These are phyloP conservation scores for Ariolimax columbianus DNA, from an alignment of 2,888 invertebrate genomes.

Conservation along the genomic window DNA sequence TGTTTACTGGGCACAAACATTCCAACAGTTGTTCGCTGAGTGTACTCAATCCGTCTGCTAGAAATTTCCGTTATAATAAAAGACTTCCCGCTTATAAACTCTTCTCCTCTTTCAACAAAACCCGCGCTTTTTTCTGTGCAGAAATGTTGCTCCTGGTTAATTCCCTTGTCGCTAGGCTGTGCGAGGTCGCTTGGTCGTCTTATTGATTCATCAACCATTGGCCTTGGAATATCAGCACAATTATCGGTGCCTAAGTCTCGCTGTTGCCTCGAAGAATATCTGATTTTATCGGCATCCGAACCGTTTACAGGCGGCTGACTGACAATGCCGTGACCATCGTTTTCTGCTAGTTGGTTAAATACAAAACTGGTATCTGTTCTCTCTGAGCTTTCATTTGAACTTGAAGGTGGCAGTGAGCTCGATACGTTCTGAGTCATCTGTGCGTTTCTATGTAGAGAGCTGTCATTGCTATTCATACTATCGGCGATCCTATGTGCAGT, in stretches of 20 bases:
- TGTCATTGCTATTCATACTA: neutral
- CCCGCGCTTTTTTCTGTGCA: neutral
- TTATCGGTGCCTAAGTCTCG: neutral
- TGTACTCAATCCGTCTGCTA: neutral
- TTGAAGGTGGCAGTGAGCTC: neutral
- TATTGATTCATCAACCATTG: slow-evolving; percentile 16
- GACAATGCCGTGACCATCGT: neutral
- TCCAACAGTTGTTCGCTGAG: slow-evolving; percentile 1
- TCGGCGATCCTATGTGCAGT: neutral
- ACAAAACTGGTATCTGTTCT: no score
- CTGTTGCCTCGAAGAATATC: neutral
- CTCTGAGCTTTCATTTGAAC: neutral
- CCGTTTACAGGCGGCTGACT: neutral
- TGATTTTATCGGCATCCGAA: neutral
- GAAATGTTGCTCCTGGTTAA: slow-evolving; percentile 4
- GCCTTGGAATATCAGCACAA: neutral
- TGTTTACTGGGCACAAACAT: slow-evolving; percentile 26
- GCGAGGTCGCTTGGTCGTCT: neutral
- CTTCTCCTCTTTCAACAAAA: slow-evolving; percentile 8
- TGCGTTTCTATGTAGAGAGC: neutral
- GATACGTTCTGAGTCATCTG: neutral
- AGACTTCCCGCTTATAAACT: neutral
- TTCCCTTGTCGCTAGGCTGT: neutral
- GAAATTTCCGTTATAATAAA: neutral
- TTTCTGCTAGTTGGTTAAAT: neutral